Conservation (phyloP, 2,888 invertebrate species). For the Eupithecia pulchellata region DNA sequence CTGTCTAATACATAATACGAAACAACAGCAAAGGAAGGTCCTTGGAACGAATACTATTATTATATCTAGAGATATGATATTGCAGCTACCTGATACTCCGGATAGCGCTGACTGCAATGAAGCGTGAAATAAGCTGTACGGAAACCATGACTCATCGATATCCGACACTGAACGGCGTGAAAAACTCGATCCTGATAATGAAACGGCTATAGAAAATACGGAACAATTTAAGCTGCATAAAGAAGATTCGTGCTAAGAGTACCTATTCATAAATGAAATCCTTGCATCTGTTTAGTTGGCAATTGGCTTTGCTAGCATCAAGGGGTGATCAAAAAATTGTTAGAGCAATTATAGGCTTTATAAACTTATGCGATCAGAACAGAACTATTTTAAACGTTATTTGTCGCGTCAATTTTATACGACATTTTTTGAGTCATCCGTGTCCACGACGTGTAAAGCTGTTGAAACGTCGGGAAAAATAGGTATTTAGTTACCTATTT, state of each 20-base stretch:
- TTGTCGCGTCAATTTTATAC: no score
- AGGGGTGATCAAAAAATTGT: no score
- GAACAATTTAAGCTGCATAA: background rate
- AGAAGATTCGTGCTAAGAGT: background rate
- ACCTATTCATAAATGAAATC: no score
- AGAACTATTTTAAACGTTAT: no score
- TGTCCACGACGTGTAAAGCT: no score
- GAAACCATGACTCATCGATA: slow-evolving; percentile 7
- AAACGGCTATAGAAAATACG: background rate
- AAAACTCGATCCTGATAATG: background rate
- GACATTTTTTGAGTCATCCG: no score
- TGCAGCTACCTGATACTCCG: background rate
- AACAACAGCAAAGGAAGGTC: background rate
- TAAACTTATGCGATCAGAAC: no score
- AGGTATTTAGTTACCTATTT: no score
- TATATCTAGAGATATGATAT: background rate
- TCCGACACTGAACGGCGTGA: slow-evolving; percentile 1
- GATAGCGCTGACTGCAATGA: slow-evolving; percentile 24
- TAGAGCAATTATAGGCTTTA: no score
- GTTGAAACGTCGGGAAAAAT: no score
- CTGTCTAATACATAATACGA: background rate
- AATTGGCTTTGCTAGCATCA: no score
- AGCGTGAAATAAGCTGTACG: slow-evolving; percentile 39
- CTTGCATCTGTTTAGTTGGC: no score
- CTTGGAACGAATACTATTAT: background rate